Base-by-base conservation (phyloP, 2,888 invertebrate species). In the Neocrepidodera transversa region DNA sequence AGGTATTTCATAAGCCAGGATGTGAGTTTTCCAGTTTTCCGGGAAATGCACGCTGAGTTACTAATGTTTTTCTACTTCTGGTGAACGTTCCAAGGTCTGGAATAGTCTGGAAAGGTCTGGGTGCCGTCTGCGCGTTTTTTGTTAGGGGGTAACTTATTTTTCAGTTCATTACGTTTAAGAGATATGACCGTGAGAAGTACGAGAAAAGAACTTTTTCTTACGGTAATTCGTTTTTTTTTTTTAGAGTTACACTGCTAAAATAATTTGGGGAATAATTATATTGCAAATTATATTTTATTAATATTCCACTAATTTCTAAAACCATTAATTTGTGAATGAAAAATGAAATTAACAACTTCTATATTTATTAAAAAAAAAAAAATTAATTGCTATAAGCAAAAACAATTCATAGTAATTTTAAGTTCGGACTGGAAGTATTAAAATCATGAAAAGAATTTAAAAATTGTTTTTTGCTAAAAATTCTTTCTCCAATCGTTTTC, bases 1-100 rank as follows among this genome's bases (percentile, higher is more conserved):
- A 50, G 53, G 58, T 58, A 58, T 58, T 58, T 58, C 58, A 58
- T 58, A 58, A 53, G 53, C 52, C 52, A 52, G 58, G 58, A 58
- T 58, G 53, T 53, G 52, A 58, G 58, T 58, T 58, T 58, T 58
- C 48, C 53, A 47, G 40, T 40, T 40, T 40, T 11, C 38, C 51
- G 17, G 58, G 45, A 58, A 51, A 38, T 51, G 54, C 54, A 47
- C 54, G 45, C 43, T 47, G 36, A 54, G 54, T 54, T 45, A 54
- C 54, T 54, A 54, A 54, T 36, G 54, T 54, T 54, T 54, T 54
- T 54, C 54, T 26, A 54, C 54, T 36, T 54, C 26, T 45, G 45
- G 26, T 28, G 28, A 26, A 28, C 45, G 38, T 5, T 38, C 38
- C 38, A 38, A 38, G 38, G 45, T 45, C 45, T 45, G 36, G 45